Conservation (phyloP, 2,797 vertebrate species). For the Geotrypetes seraphini region DNA sequence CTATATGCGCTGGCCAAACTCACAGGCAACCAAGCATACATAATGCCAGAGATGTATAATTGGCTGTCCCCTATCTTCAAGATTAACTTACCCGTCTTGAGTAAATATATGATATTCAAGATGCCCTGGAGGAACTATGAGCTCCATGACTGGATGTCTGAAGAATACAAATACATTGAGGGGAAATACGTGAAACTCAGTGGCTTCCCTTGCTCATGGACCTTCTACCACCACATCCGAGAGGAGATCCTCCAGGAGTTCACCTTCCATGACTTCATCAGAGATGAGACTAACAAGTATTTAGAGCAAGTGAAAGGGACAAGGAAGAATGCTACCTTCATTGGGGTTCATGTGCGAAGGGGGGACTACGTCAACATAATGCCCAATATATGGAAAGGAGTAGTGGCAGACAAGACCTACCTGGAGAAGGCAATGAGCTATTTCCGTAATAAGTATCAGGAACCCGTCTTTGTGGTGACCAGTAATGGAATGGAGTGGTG, state of each 20-base stretch:
- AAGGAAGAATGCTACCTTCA: slow-evolving; percentile 1
- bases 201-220: slow-evolving; percentile 40
- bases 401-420: slow-evolving; percentile 15
- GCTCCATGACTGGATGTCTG: slow-evolving; percentile 39
- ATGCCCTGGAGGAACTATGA: background rate
- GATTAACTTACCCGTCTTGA: slow-evolving; percentile 23
- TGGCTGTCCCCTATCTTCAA: slow-evolving; percentile 22
- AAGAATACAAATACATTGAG: slow-evolving; percentile 20
- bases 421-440: slow-evolving; percentile 28
- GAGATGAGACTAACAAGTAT: background rate
- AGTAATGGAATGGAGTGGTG: slow-evolving; percentile 36
- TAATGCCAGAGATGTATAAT: slow-evolving; percentile 18
- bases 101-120: background rate
- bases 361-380: slow-evolving; percentile 27
- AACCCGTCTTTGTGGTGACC: slow-evolving; percentile 23
- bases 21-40: slow-evolving; percentile 24
- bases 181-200: slow-evolving; percentile 10
- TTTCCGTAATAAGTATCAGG: slow-evolving; percentile 14
- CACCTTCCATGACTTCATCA: slow-evolving; percentile 21
- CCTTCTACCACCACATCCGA: slow-evolving; percentile 34
- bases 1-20: slow-evolving; percentile 34
- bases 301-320: background rate
- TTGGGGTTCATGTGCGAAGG: slow-evolving; percentile 25
- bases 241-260: slow-evolving; percentile 27
- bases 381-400: slow-evolving; percentile 20